Conservation (phyloP, 1,140 invertebrate species). For the Penaeus indicus region DNA sequence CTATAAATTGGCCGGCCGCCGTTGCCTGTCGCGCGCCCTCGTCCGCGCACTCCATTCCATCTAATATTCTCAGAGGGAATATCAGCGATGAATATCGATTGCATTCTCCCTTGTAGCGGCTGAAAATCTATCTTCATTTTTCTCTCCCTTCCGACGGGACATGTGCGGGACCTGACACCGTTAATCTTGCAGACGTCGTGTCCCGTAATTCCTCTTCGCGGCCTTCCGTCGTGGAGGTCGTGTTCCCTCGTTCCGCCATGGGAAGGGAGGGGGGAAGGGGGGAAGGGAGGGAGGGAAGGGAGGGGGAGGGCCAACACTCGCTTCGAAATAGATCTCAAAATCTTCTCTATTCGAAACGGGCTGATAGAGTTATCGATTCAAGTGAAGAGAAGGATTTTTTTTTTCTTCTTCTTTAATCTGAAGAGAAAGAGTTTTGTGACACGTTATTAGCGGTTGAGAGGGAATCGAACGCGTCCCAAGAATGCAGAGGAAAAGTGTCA, state of each 20-base stretch:
- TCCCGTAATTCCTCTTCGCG: constrained; percentile 32
- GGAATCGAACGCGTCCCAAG: too few relatives aligned
- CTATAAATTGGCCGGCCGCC: too few relatives aligned
- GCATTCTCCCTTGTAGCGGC: neutral
- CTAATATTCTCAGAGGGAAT: constrained; percentile 28
- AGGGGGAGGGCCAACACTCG: neutral
- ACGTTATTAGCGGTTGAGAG: too few relatives aligned
- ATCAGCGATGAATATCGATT: constrained; percentile 22
- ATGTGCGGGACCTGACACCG: constrained; percentile 46
- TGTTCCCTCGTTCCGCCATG: constrained; percentile 2
- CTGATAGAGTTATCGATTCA: too few relatives aligned
- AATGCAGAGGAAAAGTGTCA: too few relatives aligned
- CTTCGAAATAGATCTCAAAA: too few relatives aligned
- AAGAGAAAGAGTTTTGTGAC: too few relatives aligned
- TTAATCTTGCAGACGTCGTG: constrained; percentile 40
- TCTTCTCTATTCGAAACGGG: too few relatives aligned
- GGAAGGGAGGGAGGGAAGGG: neutral
- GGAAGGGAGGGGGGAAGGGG: too few relatives aligned
- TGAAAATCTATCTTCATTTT: constrained; percentile 46
- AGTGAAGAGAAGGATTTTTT: too few relatives aligned
- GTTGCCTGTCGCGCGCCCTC: neutral
- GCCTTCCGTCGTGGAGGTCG: neutral
- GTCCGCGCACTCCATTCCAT: neutral
- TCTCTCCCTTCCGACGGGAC: constrained; percentile 34
- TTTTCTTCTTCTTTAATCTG: too few relatives aligned